A percentile compares a stretch with the other conserved stretches of the same genome.
These are phyloP conservation scores for Cordilura impudica DNA, from an alignment of 2,888 invertebrate genomes.

Conservation along the genomic window DNA sequence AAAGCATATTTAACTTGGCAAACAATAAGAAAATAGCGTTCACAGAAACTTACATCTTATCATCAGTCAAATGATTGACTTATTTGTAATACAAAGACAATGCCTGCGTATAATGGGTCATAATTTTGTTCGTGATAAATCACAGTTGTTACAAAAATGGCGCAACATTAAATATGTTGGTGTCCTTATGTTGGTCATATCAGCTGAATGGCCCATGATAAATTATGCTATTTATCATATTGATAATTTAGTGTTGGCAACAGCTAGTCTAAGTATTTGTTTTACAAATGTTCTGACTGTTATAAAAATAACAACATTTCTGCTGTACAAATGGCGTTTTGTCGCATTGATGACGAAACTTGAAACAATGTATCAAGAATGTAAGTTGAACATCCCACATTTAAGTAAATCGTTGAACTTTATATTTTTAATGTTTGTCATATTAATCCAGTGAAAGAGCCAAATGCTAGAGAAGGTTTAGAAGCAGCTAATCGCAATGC, in stretches of 20 bases:
- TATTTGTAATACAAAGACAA: slow-evolving; percentile 69
- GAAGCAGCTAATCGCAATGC: slow-evolving; percentile 67
- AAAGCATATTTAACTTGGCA: background rate
- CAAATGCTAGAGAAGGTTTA: slow-evolving; percentile 62
- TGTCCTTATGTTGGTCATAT: slow-evolving; percentile 67
- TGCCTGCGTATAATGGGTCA: slow-evolving; percentile 71
- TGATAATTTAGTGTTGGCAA: slow-evolving; percentile 71
- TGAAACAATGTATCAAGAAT: slow-evolving; percentile 67
- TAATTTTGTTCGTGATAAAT: slow-evolving; percentile 58
- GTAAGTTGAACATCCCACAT: slow-evolving; percentile 64
- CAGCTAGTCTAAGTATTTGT: slow-evolving; percentile 72
- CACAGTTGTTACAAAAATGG: slow-evolving; percentile 44
- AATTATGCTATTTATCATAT: slow-evolving; percentile 69
- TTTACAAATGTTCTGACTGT: slow-evolving; percentile 73
- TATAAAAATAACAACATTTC: slow-evolving; percentile 73
- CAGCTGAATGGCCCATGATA: slow-evolving; percentile 73
- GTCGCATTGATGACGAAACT: slow-evolving; percentile 69
- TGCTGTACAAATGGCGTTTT: slow-evolving; percentile 69
- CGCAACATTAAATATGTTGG: slow-evolving; percentile 53
- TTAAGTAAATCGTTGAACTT: background rate
- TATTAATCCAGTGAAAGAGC: slow-evolving; percentile 59
- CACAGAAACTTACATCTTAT: background rate
- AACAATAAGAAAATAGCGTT: background rate
- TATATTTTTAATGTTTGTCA: background rate
- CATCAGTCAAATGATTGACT: slow-evolving; percentile 52